phyloP scores from a whole-genome alignment of 1,140 invertebrate species.

The Harpegnathos saltator region DNA sequence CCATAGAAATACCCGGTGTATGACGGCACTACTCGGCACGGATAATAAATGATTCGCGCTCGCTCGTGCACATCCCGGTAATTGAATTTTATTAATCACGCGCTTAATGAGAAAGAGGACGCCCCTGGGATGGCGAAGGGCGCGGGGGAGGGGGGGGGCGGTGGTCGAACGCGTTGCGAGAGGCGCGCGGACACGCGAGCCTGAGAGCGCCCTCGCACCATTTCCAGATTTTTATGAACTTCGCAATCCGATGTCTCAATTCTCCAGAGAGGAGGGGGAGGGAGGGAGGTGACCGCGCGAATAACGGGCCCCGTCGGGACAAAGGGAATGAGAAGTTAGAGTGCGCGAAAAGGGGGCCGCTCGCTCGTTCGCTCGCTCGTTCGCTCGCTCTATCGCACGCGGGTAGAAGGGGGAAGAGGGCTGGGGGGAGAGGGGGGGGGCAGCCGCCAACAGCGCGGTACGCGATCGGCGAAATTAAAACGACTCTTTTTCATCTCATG shows the following conservation, averaged over 20 bases:
- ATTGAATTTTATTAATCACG: conserved; percentile 8
- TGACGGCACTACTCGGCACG: too few species aligned
- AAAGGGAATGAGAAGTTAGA: not conserved
- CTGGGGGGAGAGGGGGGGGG: too few species aligned
- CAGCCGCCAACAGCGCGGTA: not conserved
- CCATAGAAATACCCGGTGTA: too few species aligned
- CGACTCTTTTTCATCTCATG: conserved; percentile 52
- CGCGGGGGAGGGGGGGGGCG: too few species aligned
- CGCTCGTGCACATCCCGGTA: not conserved
- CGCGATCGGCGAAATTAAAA: conserved; percentile 52
- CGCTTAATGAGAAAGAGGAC: not conserved
- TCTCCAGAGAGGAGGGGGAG: too few species aligned
- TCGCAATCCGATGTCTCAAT: conserved; percentile 17
- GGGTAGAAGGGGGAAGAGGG: too few species aligned
- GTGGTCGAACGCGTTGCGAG: too few species aligned
- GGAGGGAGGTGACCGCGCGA: too few species aligned
- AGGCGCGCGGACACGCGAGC: not conserved
- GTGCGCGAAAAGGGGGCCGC: not conserved
- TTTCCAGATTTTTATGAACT: conserved; percentile 23
- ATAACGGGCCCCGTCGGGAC: not conserved
- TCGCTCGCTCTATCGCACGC: too few species aligned
- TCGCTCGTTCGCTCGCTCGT: not conserved
- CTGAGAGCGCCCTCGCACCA: not conserved
- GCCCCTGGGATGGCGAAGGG: too few species aligned
- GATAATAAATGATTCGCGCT: conserved; percentile 4